Percentiles rank a stretch among this genome's conserved stretches.
These are phyloP conservation scores for Rhincodon typus DNA, from an alignment of 2,797 vertebrate genomes.

Conservation along the genomic window DNA sequence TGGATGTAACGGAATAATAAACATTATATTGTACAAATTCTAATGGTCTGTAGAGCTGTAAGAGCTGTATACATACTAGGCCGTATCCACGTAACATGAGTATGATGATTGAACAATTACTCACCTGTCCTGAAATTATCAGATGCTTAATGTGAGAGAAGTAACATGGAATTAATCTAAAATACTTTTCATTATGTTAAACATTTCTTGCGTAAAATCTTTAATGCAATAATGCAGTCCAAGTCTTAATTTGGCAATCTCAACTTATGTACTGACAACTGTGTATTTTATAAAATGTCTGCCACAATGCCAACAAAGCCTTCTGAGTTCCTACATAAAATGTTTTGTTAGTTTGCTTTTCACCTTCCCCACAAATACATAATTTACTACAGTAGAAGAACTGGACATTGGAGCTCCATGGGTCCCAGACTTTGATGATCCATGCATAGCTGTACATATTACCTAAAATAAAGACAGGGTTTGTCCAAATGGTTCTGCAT, in stretches of 20 bases:
- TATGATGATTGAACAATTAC: not conserved
- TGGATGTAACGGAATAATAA: not conserved
- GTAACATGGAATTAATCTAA: not conserved
- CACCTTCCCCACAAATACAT: not conserved
- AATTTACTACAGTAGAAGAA: not conserved
- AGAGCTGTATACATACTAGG: not conserved
- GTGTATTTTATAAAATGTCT: not conserved
- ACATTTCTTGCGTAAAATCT: not conserved
- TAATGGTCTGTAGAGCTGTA: not conserved
- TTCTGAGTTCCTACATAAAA: not conserved
- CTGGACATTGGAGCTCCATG: not conserved
- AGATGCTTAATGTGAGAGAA: not conserved
- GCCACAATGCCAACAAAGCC: not conserved
- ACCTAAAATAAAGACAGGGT: not conserved
- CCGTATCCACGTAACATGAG: not conserved
- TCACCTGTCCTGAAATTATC: not conserved
- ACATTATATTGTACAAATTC: not conserved
- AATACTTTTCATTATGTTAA: not conserved
- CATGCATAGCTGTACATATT: not conserved
- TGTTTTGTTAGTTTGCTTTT: not conserved
- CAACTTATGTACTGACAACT: not conserved
- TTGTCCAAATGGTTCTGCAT: not conserved
- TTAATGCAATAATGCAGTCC: not conserved
- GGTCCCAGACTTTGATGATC: not conserved
- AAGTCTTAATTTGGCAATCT: not conserved